Base-by-base conservation (phyloP, 2,113 vertebrate genomes). In the Pandion haliaetus region DNA sequence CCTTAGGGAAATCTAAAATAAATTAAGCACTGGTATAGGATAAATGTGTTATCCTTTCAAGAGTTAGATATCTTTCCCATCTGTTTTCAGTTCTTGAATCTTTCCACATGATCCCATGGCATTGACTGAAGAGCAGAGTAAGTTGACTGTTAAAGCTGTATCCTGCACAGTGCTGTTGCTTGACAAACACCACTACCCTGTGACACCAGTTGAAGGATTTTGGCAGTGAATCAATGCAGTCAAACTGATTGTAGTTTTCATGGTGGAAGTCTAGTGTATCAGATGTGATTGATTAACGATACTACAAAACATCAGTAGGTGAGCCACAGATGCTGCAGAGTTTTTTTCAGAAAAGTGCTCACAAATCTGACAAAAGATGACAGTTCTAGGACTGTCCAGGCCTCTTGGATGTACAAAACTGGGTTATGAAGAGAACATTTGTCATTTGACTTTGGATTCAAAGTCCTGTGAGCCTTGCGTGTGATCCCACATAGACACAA, bases 21-120 rank as follows among this genome's bases (percentile, higher is more conserved):
- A 84, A 47, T 70, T 23, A 84, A 94, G 80, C 65, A 57, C 54
- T 90, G 65, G 14, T 76, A 31, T 24, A 67, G 85, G 86, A 95
- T 49, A 79, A 91, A 86, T 81, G 82, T 42, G 45, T 44, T 94
- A 52, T 42, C 58, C 77, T 84, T 92, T 94, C 36, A n/a, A 47
- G 71, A 36, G 24, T 38, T 72, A 45, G 94, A 28, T 66, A 5
- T 54, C 31, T 84, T 88, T 89, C 14, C 91, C 93, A 94, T 96
- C 90, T 97, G 94, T 88, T 94, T 86, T 52, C 49, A 66, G 57
- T 90, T 97, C 95, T 82, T 45, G 7, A 83, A 28, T 82, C 92
- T 82, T 91, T 90, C 74, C 44, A 38, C 19, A 10, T 14, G 42
- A 26, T 93, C 72, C 83, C 4, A 3, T 47, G 67, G 73, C 31